These are phyloP conservation scores for Microtus agrestis DNA, from an alignment of 2,797 vertebrate species.

Conservation along the genomic window DNA sequence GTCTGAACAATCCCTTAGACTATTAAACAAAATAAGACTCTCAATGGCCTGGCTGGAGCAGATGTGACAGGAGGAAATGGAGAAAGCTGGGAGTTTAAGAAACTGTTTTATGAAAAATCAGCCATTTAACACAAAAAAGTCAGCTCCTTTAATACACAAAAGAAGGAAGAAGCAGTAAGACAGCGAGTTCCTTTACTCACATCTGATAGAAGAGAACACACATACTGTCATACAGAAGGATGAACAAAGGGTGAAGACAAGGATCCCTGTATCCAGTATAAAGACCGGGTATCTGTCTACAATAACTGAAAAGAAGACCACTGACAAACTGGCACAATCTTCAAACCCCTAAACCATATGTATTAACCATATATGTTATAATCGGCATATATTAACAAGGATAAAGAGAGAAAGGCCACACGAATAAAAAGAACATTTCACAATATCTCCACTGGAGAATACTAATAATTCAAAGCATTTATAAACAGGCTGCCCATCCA, in stretches of 20 bases:
- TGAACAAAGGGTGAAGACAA: constrained; percentile 7
- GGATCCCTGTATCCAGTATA: neutral
- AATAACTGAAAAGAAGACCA: constrained; percentile 9
- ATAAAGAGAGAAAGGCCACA: neutral
- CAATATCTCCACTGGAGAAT: neutral
- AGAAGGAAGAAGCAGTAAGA: neutral
- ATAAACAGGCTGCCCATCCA: neutral
- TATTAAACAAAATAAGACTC: constrained; percentile 52
- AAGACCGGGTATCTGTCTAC: neutral
- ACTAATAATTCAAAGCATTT: constrained; percentile 29
- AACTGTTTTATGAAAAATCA: constrained; percentile 14
- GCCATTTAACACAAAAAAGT: neutral
- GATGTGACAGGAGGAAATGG: neutral
- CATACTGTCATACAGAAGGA: neutral
- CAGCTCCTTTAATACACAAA: neutral
- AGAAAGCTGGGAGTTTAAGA: neutral
- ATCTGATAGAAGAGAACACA: neutral
- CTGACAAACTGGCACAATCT: neutral
- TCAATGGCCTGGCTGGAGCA: neutral
- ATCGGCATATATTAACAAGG: constrained; percentile 1
- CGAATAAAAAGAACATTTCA: neutral
- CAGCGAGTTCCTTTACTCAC: neutral
- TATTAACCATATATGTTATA: neutral
- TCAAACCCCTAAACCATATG: neutral
- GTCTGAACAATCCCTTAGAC: neutral